phyloP scores from a whole-genome alignment of 2,888 invertebrate genomes.

The Julus scandinavius region DNA sequence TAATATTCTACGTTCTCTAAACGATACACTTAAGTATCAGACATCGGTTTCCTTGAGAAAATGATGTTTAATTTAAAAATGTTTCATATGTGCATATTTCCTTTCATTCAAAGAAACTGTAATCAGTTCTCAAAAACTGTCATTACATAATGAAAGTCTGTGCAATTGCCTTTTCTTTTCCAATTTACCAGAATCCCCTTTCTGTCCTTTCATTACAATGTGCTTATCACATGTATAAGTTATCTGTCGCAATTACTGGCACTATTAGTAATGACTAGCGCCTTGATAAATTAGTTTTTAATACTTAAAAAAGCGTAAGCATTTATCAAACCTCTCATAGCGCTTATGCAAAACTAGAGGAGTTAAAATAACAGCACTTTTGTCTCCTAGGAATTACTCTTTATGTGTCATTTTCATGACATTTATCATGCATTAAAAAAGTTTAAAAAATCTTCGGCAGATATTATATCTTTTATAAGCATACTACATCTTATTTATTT shows the following conservation, averaged over 20 bases:
- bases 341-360: not conserved
- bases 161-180: not conserved
- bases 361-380: not conserved
- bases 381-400: not conserved
- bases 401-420: not conserved
- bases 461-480: too few species aligned
- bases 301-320: not conserved
- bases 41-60: too few species aligned
- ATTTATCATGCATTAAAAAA: not conserved
- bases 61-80: too few species aligned
- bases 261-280: not conserved
- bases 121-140: too few species aligned
- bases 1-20: too few species aligned
- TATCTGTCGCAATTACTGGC: not conserved
- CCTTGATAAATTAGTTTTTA: not conserved
- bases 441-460: not conserved
- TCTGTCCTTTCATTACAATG: not conserved
- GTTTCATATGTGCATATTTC: too few species aligned
- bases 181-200: not conserved
- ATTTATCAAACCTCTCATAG: not conserved
- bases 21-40: too few species aligned
- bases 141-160: not conserved
- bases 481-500: too few species aligned
- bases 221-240: not conserved
- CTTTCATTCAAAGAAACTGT: too few species aligned